phyloP scores from a whole-genome alignment of 2,113 vertebrate species.

The Thalassarche chlororhynchos region DNA sequence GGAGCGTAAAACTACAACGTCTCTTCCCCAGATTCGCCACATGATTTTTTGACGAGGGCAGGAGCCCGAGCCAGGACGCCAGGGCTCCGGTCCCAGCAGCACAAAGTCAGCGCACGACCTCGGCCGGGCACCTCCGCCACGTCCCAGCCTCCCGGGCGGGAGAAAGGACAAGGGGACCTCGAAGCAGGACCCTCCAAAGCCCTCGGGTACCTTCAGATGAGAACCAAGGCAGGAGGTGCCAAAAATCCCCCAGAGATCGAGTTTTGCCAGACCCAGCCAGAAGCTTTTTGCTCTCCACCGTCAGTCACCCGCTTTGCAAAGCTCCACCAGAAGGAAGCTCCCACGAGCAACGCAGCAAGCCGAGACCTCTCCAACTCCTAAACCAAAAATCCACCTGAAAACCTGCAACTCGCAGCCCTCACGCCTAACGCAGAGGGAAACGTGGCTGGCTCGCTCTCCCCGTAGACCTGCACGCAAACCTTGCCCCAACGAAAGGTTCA shows the following conservation, averaged over 20 bases:
- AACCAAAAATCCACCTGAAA: not conserved
- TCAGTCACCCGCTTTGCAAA: too few species aligned
- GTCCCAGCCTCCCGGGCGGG: not conserved
- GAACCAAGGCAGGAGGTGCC: not conserved
- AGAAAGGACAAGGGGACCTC: not conserved
- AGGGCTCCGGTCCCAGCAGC: not conserved
- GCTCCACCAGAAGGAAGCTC: not conserved
- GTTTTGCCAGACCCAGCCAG: too few species aligned
- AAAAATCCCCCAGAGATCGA: not conserved
- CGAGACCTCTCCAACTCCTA: not conserved
- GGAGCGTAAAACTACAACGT: not conserved
- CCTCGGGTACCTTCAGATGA: too few species aligned
- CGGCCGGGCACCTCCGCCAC: not conserved
- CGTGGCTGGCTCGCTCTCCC: too few species aligned
- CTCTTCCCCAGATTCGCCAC: not conserved
- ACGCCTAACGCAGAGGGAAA: rapidly evolving
- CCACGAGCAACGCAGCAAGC: not conserved
- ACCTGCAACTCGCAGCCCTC: rapidly evolving
- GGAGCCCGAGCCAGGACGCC: not conserved
- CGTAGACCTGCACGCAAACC: too few species aligned
- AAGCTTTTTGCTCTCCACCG: not conserved
- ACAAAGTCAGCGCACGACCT: not conserved
- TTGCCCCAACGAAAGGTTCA: rapidly evolving
- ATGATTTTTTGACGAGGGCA: not conserved
- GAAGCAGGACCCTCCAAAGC: not conserved